These are phyloP conservation scores for Leguminivora glycinivorella DNA, from an alignment of 1,140 invertebrate species.

Conservation along the genomic window DNA sequence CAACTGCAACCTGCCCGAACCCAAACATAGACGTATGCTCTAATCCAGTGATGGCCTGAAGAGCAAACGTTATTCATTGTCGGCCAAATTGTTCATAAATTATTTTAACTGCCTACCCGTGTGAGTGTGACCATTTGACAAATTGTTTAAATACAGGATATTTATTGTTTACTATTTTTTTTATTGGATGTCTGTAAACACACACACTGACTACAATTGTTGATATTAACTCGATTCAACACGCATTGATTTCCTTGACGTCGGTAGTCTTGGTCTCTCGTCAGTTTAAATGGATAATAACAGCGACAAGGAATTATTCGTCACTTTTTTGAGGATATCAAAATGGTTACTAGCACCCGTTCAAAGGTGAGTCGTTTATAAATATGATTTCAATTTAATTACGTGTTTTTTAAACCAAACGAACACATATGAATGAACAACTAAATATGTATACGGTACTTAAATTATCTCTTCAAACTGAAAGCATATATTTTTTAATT, in stretches of 20 bases:
- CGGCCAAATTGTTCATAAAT: too few species aligned
- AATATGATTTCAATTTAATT: background rate
- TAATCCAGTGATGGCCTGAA: too few species aligned
- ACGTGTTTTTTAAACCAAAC: too few species aligned
- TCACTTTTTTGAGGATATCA: conserved; percentile 6
- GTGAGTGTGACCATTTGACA: too few species aligned
- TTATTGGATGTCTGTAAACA: background rate
- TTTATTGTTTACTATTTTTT: conserved; percentile 5
- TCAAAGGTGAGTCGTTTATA: conserved; percentile 11
- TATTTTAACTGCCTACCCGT: too few species aligned
- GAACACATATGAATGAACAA: too few species aligned
- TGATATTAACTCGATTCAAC: background rate
- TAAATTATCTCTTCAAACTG: too few species aligned
- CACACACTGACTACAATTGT: background rate
- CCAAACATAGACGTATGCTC: too few species aligned
- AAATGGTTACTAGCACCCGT: conserved; percentile 9
- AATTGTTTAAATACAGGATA: background rate
- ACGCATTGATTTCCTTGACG: background rate
- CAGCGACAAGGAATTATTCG: background rate
- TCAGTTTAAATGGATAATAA: conserved; percentile 1
- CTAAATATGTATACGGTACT: too few species aligned
- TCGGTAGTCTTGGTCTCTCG: background rate
- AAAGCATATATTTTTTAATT: too few species aligned
- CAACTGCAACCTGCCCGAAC: too few species aligned
- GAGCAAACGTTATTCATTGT: too few species aligned